Conservation (phyloP, 1,140 invertebrate genomes). For the Zaprionus capensis region DNA sequence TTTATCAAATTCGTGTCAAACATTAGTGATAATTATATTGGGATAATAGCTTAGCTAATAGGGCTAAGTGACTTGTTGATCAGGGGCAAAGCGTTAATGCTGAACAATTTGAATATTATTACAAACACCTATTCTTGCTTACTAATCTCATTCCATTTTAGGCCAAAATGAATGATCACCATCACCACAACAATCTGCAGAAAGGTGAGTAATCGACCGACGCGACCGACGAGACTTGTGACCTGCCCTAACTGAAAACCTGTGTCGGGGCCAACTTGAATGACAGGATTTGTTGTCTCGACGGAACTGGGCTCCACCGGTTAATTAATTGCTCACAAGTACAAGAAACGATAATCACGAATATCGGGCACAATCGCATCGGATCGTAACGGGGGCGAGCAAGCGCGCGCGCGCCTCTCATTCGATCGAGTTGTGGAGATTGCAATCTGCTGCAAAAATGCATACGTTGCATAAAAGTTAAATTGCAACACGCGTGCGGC, state of each 20-base stretch:
- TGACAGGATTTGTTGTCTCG: constrained; percentile 7
- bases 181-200: constrained; percentile 82
- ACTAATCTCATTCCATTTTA: constrained; percentile 73
- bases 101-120: background rate
- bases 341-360: constrained; percentile 55
- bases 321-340: constrained; percentile 56
- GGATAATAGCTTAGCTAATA: background rate
- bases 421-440: constrained; percentile 57
- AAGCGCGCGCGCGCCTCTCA: constrained; percentile 41
- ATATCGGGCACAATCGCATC: constrained; percentile 39
- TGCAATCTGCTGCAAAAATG: constrained; percentile 52
- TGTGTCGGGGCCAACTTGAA: background rate
- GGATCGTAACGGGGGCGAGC: background rate
- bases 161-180: constrained; percentile 87
- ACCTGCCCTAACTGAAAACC: constrained; percentile 19
- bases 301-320: background rate
- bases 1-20: constrained; percentile 33
- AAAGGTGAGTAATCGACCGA: constrained; percentile 71
- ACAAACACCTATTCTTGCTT: background rate
- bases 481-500: constrained; percentile 79
- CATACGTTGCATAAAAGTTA: constrained; percentile 64
- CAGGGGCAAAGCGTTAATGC: background rate
- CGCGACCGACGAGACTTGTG: background rate
- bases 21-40: constrained; percentile 15
- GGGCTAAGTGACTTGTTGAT: background rate